Conservation (phyloP, 2,113 vertebrate genomes). For the Sciurus niger region DNA sequence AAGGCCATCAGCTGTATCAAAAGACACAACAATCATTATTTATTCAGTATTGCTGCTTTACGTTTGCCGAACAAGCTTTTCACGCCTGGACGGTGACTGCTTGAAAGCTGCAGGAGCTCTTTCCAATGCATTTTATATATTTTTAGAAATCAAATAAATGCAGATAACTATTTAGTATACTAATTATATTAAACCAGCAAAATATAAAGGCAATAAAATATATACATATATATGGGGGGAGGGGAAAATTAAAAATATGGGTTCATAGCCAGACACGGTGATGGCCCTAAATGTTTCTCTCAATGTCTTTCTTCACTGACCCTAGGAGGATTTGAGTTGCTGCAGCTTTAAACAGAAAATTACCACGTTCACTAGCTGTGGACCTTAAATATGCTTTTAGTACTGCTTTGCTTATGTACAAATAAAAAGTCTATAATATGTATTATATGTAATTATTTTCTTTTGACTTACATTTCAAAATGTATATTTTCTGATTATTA, state of each 20-base stretch:
- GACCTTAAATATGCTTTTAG: constrained; percentile 81
- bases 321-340: constrained; percentile 79
- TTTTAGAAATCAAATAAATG: constrained; percentile 84
- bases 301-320: constrained; percentile 57
- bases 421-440: constrained; percentile 87
- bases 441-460: constrained; percentile 90
- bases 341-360: constrained; percentile 85
- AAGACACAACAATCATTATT: constrained; percentile 89
- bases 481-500: constrained; percentile 90
- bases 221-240: constrained; percentile 74
- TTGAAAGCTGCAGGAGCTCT: constrained; percentile 84
- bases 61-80: constrained; percentile 86
- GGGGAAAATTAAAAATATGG: constrained; percentile 70
- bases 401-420: constrained; percentile 86
- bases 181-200: constrained; percentile 85
- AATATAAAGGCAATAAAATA: constrained; percentile 86
- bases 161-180: constrained; percentile 83
- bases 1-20: constrained; percentile 88
- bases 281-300: constrained; percentile 44
- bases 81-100: constrained; percentile 81
- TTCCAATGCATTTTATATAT: constrained; percentile 83
- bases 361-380: constrained; percentile 82
- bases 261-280: constrained; percentile 72
- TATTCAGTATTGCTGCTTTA: constrained; percentile 90
- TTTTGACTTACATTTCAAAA: constrained; percentile 86